Evolutionary conservation across 30 jellyfish, hydroid and myxozoan species (phyloP).

Genomic region (Cassiopea xamachana): DNA sequence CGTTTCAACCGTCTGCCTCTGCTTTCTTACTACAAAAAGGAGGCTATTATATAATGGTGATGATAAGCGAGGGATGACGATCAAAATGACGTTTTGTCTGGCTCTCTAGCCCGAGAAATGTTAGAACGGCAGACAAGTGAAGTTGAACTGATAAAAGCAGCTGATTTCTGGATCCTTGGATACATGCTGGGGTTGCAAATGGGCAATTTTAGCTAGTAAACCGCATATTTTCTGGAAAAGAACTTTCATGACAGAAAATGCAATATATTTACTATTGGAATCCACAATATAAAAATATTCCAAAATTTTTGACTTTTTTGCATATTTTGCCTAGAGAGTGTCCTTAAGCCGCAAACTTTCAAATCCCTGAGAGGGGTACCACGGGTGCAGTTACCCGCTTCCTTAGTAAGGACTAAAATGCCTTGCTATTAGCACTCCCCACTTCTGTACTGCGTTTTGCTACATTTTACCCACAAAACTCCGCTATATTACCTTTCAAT

Average conservation of each 20-base stretch:
- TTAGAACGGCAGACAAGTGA: background rate
- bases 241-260: background rate
- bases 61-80: too few species aligned
- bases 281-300: background rate
- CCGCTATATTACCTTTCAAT: too few species aligned
- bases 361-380: too few species aligned
- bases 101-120: background rate
- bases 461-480: too few species aligned
- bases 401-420: too few species aligned
- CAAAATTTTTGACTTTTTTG: background rate
- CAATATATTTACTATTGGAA: background rate
- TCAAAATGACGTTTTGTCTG: too few species aligned
- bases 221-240: background rate
- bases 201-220: background rate
- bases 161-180: background rate
- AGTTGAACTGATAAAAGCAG: background rate
- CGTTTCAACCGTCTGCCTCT: too few species aligned
- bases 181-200: background rate
- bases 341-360: background rate
- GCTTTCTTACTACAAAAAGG: too few species aligned
- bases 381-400: too few species aligned
- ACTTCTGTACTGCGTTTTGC: too few species aligned
- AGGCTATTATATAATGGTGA: too few species aligned
- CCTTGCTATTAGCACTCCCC: too few species aligned
- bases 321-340: background rate